Evolutionary conservation across 2,888 invertebrate species (phyloP).

Genomic region (Parnassius glacialis): DNA sequence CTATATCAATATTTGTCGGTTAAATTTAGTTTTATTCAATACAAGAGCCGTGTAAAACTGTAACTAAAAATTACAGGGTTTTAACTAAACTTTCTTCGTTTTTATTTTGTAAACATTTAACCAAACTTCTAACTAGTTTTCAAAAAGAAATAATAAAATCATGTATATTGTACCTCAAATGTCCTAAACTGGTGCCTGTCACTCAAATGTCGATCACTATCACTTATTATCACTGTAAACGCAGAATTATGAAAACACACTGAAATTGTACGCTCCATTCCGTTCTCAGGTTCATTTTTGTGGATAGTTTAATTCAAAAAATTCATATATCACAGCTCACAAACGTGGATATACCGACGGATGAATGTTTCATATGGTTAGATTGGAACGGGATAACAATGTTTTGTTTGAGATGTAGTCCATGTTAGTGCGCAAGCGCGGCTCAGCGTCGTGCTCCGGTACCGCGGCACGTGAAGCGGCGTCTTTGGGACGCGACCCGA

Average conservation of each 20-base stretch:
- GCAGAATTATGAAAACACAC: constrained; percentile 69
- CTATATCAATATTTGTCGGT: too few relatives aligned
- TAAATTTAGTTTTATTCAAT: background rate
- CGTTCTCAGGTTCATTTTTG: constrained; percentile 68
- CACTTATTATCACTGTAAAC: constrained; percentile 75
- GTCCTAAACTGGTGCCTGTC: constrained; percentile 66
- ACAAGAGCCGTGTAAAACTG: background rate
- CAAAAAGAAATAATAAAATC: background rate
- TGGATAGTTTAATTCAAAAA: constrained; percentile 40
- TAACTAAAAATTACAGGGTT: background rate
- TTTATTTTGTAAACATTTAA: background rate
- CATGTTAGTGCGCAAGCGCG: constrained; percentile 70
- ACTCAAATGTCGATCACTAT: constrained; percentile 72
- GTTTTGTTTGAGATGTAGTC: constrained; percentile 62
- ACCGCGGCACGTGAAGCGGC: constrained; percentile 72
- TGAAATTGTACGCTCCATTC: constrained; percentile 76
- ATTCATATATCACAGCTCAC: constrained; percentile 65
- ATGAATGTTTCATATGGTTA: constrained; percentile 25
- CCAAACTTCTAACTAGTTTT: background rate
- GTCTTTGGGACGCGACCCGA: constrained; percentile 80
- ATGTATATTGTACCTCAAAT: constrained; percentile 56
- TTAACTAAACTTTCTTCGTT: too few relatives aligned
- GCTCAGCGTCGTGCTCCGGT: constrained; percentile 43
- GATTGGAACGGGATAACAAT: constrained; percentile 42
- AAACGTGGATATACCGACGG: constrained; percentile 29